These are phyloP conservation scores for Drosophila yakuba DNA, from an alignment of 1,140 invertebrate species.

Conservation along the genomic window DNA sequence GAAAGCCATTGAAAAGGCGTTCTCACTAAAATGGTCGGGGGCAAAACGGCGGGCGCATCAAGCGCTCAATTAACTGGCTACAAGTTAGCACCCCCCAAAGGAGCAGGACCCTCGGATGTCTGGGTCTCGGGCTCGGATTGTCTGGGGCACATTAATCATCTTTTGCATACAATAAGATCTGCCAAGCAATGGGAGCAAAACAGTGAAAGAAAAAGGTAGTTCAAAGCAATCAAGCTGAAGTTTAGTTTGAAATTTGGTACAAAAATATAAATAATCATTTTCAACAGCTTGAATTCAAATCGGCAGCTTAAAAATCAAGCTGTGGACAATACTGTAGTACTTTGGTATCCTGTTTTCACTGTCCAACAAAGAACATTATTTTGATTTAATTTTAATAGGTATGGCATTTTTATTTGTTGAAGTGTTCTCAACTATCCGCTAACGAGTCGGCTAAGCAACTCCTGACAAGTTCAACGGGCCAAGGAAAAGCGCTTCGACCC, in stretches of 20 bases:
- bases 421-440: slow-evolving; percentile 39
- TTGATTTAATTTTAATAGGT: no score
- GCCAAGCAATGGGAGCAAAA: slow-evolving; percentile 22
- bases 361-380: no score
- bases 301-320: no score
- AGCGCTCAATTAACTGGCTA: slow-evolving; percentile 75
- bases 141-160: slow-evolving; percentile 71
- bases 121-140: slow-evolving; percentile 25
- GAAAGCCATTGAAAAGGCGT: slow-evolving; percentile 62
- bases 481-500: slow-evolving; percentile 23
- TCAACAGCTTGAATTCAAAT: no score
- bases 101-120: slow-evolving; percentile 30
- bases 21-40: slow-evolving; percentile 38
- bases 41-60: slow-evolving; percentile 39
- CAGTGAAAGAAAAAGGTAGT: slow-evolving; percentile 16
- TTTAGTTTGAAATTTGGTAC: no score
- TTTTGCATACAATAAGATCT: slow-evolving; percentile 72
- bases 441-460: slow-evolving; percentile 70
- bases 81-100: slow-evolving; percentile 42
- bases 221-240: not conserved
- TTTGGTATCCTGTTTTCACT: no score
- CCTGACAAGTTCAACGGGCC: slow-evolving; percentile 62
- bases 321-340: no score
- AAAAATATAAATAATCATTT: no score
- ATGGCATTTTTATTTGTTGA: not conserved